These are phyloP conservation scores for Idaea aversata DNA, from an alignment of 2,888 invertebrate species.

Conservation along the genomic window DNA sequence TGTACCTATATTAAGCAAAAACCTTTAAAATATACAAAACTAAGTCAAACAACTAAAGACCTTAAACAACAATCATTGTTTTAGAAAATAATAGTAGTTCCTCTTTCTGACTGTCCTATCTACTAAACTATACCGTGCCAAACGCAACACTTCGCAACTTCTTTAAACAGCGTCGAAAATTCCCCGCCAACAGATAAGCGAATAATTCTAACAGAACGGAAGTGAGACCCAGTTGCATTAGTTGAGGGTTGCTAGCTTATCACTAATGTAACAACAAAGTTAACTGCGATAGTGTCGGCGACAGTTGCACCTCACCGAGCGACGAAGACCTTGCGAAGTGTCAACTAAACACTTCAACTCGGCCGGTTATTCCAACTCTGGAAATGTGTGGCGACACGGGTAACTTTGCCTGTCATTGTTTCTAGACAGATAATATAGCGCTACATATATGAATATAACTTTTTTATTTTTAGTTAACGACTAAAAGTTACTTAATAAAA, in stretches of 20 bases:
- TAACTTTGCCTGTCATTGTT: conserved; percentile 56
- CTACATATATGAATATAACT: too few relatives aligned
- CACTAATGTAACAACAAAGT: conserved; percentile 44
- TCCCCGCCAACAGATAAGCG: conserved; percentile 20
- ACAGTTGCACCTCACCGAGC: conserved; percentile 52
- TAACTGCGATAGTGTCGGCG: conserved; percentile 38
- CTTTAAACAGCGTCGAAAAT: background rate
- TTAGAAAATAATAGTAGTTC: background rate
- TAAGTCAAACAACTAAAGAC: too few relatives aligned
- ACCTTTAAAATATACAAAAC: too few relatives aligned
- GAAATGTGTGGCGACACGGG: conserved; percentile 54
- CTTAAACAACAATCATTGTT: background rate
- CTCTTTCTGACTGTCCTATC: background rate
- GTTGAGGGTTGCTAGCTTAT: conserved; percentile 38
- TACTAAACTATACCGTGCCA: background rate
- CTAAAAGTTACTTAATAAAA: too few relatives aligned
- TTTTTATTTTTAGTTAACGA: too few relatives aligned
- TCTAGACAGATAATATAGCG: conserved; percentile 30
- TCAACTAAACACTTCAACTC: conserved; percentile 61
- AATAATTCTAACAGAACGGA: conserved; percentile 27
- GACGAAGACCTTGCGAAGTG: conserved; percentile 61
- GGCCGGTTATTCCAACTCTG: conserved; percentile 42
- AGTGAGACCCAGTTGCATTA: conserved; percentile 32
- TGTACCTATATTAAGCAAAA: too few relatives aligned
- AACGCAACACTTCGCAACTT: background rate